Base-by-base conservation (phyloP, 2,888 invertebrate genomes). In the Drosophila fungiperda region DNA sequence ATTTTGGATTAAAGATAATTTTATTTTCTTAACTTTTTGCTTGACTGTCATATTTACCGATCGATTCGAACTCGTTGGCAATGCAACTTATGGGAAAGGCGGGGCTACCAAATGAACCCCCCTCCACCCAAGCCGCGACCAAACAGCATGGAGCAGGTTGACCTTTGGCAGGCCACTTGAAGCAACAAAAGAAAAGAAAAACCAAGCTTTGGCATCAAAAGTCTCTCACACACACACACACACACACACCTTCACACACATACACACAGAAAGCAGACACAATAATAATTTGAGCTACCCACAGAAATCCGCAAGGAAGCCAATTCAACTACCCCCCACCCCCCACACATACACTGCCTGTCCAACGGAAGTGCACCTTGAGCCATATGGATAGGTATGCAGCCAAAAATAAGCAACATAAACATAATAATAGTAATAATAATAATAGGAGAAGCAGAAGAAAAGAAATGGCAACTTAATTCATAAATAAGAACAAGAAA, bases 261-360 rank as follows among this genome's bases (percentile, higher is more conserved):
- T 23, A 60, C 17, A 50, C 15, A 50, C 12, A 36, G 1, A 50
- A 17, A 57, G 20, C 83, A 87, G 83, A 83, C 87, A 78, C 81
- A 83, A 78, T 86, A 80, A 83, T 82, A 74, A 80, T 80, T 77
- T 64, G 48, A 76, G 72, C 65, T 55, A 59, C 36, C 40, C 57
- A 40, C 48, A 50, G 45, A 55, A 67, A 68, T 60, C 49, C 63
- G 59, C 17, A 58, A 53, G 73, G 66, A 60, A 77, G 48, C 40
- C 68, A 54, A 45, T 40, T 40, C 42, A 55, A n/a, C 36, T 12
- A n/a, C 57, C 61, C 1, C 11, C 5, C 23, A 26, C 5, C 29
- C 23, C 17, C n/a, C 12, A 4, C 35, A n/a, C 49, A 6, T 1
- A 11, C 29, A 2, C 2, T 1, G 23, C 9, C 7, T 11, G 9